Conservation (phyloP, 2,888 invertebrate genomes). For the Megaustenia siamemsis region DNA sequence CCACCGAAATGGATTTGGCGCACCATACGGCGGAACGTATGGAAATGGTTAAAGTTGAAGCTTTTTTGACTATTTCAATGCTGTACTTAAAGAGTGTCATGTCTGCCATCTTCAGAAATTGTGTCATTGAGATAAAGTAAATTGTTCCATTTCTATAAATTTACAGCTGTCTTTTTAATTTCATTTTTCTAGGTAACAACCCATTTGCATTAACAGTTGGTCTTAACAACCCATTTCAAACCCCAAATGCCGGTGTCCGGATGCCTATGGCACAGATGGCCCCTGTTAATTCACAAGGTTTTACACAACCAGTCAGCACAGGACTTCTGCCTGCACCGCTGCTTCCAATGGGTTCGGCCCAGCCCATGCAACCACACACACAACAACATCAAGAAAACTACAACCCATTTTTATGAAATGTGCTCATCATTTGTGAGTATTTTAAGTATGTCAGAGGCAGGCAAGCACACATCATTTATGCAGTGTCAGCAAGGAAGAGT, state of each 20-base stretch:
- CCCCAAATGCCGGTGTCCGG: conserved; percentile 65
- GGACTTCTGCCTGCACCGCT: conserved; percentile 72
- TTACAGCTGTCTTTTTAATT: background rate
- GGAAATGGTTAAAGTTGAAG: too few species aligned
- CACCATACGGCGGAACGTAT: too few species aligned
- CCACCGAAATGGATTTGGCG: too few species aligned
- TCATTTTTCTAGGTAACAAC: conserved; percentile 67
- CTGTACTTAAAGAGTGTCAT: too few species aligned
- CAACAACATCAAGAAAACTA: conserved; percentile 62
- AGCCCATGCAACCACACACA: conserved; percentile 64
- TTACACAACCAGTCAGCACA: conserved; percentile 66
- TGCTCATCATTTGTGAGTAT: conserved; percentile 9
- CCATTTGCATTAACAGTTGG: conserved; percentile 69
- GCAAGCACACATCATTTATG: background rate
- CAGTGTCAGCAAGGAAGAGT: background rate
- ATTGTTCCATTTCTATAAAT: background rate
- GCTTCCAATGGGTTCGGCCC: conserved; percentile 64
- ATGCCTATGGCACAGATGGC: conserved; percentile 76
- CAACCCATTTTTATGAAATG: conserved; percentile 74
- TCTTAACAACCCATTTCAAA: conserved; percentile 75
- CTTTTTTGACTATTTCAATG: too few species aligned
- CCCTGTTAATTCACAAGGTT: conserved; percentile 67
- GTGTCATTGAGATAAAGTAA: too few species aligned
- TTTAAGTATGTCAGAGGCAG: background rate
- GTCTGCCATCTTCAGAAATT: too few species aligned